Base-by-base conservation (phyloP, 1,140 invertebrate genomes). In the Polypedilum pembai region DNA sequence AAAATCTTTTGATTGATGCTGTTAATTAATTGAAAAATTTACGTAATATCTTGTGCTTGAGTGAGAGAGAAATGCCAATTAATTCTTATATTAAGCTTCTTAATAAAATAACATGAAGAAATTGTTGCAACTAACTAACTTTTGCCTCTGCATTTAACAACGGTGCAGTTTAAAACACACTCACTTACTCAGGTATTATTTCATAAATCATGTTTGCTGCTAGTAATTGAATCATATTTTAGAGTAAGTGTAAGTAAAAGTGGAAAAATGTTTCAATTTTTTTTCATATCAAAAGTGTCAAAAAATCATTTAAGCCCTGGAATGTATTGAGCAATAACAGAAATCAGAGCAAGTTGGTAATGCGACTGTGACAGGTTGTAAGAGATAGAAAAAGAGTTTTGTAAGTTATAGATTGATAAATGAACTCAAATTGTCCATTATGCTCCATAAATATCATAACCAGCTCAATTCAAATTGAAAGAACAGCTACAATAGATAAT, bases 1-100 rank as follows among this genome's bases (percentile, higher is more conserved):
- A 56, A 56, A 56, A 56, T 56, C 45, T 56, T 12, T 56, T 56
- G 45, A 56, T 56, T 56, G n/a, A 56, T 56, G 45, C 45, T 56
- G 45, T 15, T 56, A 56, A 56, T 56, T 56, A 56, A 56, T 56
- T 56, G 45, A 56, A 33, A 33, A 33, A 33, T 33, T 33, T 33
- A 56, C 45, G 45, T 56, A 56, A n/a, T 56, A 12, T 12, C 4
- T 56, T 56, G 24, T 3, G 15, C 45, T n/a, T 15, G 15, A 56
- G 45, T 12, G 15, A 56, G 3, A 56, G 12, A 56, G 45, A 56
- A 56, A 56, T 56, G 45, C 45, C 45, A 56, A 56, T 56, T 56
- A 56, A 56, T 56, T 56, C 45, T 56, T n/a, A 56, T 56, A n/a
- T 33, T 33, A 33, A 33, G 5, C 24, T 33, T 33, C 24, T 5